Evolutionary conservation across 2,113 vertebrate genomes (phyloP).

Genomic region (rat (Rattus norvegicus)): DNA sequence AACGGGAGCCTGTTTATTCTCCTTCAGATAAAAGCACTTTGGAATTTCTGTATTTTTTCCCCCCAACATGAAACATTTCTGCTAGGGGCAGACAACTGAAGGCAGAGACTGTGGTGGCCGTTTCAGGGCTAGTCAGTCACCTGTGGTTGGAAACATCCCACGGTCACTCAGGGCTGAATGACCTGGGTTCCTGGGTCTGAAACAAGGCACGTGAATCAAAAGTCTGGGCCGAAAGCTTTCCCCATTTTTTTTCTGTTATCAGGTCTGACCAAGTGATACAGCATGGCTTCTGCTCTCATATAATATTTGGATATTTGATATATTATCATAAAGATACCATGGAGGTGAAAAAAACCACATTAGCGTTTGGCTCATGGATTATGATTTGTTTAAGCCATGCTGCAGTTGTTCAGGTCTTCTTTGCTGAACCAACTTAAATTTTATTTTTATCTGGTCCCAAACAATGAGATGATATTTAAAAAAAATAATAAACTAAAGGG

Average conservation of each 20-base stretch:
- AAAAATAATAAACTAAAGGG: slow-evolving; percentile 56
- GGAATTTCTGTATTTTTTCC: background rate
- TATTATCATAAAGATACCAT: slow-evolving; percentile 36
- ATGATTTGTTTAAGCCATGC: slow-evolving; percentile 57
- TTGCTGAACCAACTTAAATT: slow-evolving; percentile 29
- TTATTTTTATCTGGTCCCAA: slow-evolving; percentile 57
- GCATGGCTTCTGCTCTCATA: background rate
- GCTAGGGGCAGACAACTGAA: background rate
- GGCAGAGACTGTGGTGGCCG: background rate
- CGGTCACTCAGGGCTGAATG: background rate
- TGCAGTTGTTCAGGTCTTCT: slow-evolving; percentile 62
- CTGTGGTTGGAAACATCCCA: background rate
- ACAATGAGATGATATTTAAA: slow-evolving; percentile 72
- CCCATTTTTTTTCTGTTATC: background rate
- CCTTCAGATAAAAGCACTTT: background rate
- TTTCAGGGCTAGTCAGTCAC: slow-evolving; percentile 45
- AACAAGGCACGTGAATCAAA: background rate
- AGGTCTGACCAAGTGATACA: background rate
- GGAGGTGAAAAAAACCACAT: slow-evolving; percentile 67
- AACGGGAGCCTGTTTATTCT: background rate
- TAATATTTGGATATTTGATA: slow-evolving; percentile 13
- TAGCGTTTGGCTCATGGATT: slow-evolving; percentile 62
- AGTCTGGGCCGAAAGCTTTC: background rate
- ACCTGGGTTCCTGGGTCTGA: slow-evolving; percentile 51
- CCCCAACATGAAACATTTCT: background rate